These are phyloP conservation scores for Eledona agricola DNA, from an alignment of 2,888 invertebrate species.

Conservation along the genomic window DNA sequence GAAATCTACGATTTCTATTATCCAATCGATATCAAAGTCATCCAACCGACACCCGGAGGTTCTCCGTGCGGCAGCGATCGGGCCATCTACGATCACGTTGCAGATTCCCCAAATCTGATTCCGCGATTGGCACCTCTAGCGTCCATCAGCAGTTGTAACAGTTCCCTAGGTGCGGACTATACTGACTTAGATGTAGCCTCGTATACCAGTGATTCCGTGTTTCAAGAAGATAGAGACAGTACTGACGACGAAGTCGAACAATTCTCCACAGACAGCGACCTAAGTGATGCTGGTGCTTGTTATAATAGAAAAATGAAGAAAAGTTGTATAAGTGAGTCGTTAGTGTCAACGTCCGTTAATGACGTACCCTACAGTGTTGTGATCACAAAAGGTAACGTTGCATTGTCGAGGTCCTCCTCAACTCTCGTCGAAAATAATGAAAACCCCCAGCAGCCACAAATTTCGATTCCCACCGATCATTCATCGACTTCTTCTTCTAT, in stretches of 20 bases:
- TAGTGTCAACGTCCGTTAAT: slow-evolving; percentile 45
- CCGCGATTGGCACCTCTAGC: slow-evolving; percentile 77
- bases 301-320: slow-evolving; percentile 38
- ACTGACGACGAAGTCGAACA: slow-evolving; percentile 84
- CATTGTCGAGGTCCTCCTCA: slow-evolving; percentile 47
- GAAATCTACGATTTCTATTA: slow-evolving; percentile 60
- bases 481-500: slow-evolving; percentile 53
- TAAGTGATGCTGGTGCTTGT: slow-evolving; percentile 57
- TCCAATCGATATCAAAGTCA: slow-evolving; percentile 67
- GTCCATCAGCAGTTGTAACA: slow-evolving; percentile 81
- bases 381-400: slow-evolving; percentile 28
- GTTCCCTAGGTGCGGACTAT: slow-evolving; percentile 69
- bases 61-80: slow-evolving; percentile 81
- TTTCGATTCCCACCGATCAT: slow-evolving; percentile 53
- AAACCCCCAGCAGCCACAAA: slow-evolving; percentile 46
- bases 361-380: slow-evolving; percentile 40
- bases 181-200: slow-evolving; percentile 77
- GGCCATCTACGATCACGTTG: slow-evolving; percentile 62
- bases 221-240: slow-evolving; percentile 67
- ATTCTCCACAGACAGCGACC: slow-evolving; percentile 84
- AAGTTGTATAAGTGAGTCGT: slow-evolving; percentile 23
- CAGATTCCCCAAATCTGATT: slow-evolving; percentile 39
- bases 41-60: slow-evolving; percentile 82
- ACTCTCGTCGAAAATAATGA: slow-evolving; percentile 47
- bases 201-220: slow-evolving; percentile 82